phyloP scores from a whole-genome alignment of 2,888 invertebrate genomes.

The Lacanobia oleracea region DNA sequence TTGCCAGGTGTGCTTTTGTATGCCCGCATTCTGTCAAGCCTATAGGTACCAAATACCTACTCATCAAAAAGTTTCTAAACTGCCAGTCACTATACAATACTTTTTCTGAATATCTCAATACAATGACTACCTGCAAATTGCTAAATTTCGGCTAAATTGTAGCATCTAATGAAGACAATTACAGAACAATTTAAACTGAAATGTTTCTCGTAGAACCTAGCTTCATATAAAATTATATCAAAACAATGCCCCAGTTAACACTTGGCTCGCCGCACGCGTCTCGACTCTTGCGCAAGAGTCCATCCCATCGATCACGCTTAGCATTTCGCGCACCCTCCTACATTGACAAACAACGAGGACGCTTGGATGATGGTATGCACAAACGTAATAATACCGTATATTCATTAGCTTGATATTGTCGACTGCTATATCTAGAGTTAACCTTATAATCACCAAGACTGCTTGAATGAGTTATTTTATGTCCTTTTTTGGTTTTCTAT shows the following conservation, averaged over 20 bases:
- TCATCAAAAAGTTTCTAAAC: neutral
- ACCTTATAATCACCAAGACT: neutral
- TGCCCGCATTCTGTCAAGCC: slow-evolving; percentile 17
- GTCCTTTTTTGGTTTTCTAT: no score
- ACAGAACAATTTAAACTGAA: no score
- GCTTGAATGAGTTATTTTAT: neutral
- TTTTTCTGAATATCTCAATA: neutral
- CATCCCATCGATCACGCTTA: slow-evolving; percentile 87
- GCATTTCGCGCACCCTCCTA: slow-evolving; percentile 76
- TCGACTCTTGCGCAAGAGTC: slow-evolving; percentile 77
- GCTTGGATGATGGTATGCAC: slow-evolving; percentile 27
- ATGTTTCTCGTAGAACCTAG: neutral
- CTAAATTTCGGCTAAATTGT: neutral
- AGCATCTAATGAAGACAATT: neutral
- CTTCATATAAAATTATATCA: slow-evolving; percentile 1
- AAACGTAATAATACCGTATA: neutral
- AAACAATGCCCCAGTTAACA: slow-evolving; percentile 57
- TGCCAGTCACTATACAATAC: neutral
- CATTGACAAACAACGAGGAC: slow-evolving; percentile 78
- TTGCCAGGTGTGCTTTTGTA: slow-evolving; percentile 10
- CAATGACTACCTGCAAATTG: neutral
- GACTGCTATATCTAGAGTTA: no score
- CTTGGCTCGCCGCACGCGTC: slow-evolving; percentile 55
- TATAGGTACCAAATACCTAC: neutral
- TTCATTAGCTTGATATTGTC: no score